A percentile compares a stretch with the other conserved stretches of the same genome.
Conservation (phyloP, 2,888 invertebrate genomes). For the Catotricha subobsoleta region DNA sequence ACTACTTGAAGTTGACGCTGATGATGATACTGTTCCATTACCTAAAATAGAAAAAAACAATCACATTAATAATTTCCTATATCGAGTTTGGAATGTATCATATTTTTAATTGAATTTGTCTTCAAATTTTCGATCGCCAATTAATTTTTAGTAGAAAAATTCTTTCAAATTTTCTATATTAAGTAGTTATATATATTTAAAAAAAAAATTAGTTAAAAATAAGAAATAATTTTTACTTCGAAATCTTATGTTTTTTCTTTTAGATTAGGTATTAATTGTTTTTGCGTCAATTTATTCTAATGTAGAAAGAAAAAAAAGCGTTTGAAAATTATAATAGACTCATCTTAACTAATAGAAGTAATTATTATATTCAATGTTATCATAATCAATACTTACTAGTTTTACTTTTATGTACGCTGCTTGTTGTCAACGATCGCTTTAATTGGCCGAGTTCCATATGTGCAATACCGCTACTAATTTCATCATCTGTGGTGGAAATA, state of each 20-base stretch:
- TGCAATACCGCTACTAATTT: neutral
- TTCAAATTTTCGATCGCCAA: no score
- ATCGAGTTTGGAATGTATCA: no score
- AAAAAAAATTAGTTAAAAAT: no score
- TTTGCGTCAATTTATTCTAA: no score
- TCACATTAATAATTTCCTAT: no score
- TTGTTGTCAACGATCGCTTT: constrained; percentile 13
- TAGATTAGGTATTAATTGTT: no score
- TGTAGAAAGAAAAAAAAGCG: neutral
- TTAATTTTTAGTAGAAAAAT: no score
- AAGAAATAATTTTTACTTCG: no score
- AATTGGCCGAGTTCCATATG: constrained; percentile 11
- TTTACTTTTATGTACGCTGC: constrained; percentile 23
- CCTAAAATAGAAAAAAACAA: constrained; percentile 12
- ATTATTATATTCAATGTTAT: neutral
- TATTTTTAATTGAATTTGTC: no score
- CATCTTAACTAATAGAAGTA: neutral
- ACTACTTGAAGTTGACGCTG: constrained; percentile 32
- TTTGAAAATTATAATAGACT: neutral
- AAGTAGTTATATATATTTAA: no score
- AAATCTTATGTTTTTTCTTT: no score
- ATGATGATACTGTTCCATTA: constrained; percentile 25
- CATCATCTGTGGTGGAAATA: constrained; percentile 8
- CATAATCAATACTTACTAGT: constrained; percentile 21
- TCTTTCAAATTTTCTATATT: no score